phyloP scores from a whole-genome alignment of 2,888 invertebrate genomes.

The Fragum sueziense region DNA sequence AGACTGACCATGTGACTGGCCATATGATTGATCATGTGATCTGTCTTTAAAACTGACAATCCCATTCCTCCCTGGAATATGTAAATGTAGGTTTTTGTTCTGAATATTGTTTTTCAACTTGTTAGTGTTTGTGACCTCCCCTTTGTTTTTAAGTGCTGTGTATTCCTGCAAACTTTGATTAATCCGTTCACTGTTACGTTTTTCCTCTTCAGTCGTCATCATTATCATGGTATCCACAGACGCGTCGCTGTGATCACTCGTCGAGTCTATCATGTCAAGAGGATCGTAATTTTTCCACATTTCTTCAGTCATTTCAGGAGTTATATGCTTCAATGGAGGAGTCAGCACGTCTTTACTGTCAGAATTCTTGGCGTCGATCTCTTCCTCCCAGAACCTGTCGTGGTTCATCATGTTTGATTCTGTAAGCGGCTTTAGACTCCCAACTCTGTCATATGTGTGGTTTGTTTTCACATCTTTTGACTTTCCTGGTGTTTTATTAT shows the following conservation, averaged over 20 bases:
- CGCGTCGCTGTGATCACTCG: constrained; percentile 67
- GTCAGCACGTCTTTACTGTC: constrained; percentile 54
- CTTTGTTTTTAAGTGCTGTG: constrained; percentile 55
- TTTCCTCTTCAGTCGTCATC: constrained; percentile 71
- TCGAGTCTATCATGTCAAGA: constrained; percentile 67
- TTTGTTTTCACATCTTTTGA: background rate
- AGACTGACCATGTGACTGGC: no score
- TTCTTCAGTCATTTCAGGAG: constrained; percentile 66
- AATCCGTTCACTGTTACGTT: constrained; percentile 65
- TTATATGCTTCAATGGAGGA: constrained; percentile 67
- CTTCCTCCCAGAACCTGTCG: constrained; percentile 67
- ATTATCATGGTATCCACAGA: constrained; percentile 71
- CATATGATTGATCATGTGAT: constrained; percentile 14
- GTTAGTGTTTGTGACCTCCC: constrained; percentile 37
- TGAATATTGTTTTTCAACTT: constrained; percentile 50
- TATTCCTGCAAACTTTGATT: constrained; percentile 65
- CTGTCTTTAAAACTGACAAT: background rate
- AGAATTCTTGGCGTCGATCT: constrained; percentile 54
- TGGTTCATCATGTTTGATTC: constrained; percentile 68
- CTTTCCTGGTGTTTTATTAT: constrained; percentile 10
- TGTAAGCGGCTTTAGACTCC: constrained; percentile 67
- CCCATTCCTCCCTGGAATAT: constrained; percentile 49
- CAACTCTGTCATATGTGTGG: constrained; percentile 14
- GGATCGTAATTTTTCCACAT: constrained; percentile 68
- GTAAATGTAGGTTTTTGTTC: constrained; percentile 53